Percentiles rank a stretch among this genome's conserved stretches.
phyloP scores from a whole-genome alignment of 2,888 invertebrate species.

The Parasteatoda lunata region DNA sequence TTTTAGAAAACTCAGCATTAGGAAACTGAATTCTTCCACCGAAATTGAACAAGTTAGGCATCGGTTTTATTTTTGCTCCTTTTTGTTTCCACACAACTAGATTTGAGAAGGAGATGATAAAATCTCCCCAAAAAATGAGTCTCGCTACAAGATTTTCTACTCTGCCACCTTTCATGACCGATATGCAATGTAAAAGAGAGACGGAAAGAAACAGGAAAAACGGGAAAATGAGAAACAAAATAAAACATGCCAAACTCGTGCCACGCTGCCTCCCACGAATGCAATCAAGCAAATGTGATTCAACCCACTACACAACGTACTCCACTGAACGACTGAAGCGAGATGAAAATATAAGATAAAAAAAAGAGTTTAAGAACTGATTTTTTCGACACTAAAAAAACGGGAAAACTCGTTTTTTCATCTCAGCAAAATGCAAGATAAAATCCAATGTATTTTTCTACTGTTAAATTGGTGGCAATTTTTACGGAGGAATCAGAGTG shows the following conservation, averaged over 20 bases:
- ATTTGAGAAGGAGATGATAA: constrained; percentile 35
- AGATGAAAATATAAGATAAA: constrained; percentile 1
- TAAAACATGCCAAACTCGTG: constrained; percentile 44
- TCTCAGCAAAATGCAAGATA: neutral
- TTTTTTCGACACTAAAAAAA: neutral
- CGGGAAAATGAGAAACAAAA: constrained; percentile 22
- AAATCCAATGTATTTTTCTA: too few species aligned
- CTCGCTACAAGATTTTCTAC: constrained; percentile 18
- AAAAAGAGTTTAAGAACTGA: neutral
- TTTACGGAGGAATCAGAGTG: neutral
- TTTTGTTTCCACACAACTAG: constrained; percentile 15
- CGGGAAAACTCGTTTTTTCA: neutral
- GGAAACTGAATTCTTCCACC: constrained; percentile 8
- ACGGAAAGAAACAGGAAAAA: neutral
- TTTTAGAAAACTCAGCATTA: constrained; percentile 30
- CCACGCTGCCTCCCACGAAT: constrained; percentile 32
- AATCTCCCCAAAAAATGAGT: constrained; percentile 31
- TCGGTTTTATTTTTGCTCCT: constrained; percentile 20
- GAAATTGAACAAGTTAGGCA: constrained; percentile 26
- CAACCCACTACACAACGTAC: constrained; percentile 44
- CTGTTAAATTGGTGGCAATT: neutral
- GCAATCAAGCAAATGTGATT: constrained; percentile 59
- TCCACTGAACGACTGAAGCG: constrained; percentile 12
- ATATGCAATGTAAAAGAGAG: constrained; percentile 36
- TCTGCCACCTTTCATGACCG: constrained; percentile 37